A percentile compares a stretch with the other conserved stretches of the same genome.
phyloP scores from a whole-genome alignment of 2,113 vertebrate species.

The Macquaria ambigua region DNA sequence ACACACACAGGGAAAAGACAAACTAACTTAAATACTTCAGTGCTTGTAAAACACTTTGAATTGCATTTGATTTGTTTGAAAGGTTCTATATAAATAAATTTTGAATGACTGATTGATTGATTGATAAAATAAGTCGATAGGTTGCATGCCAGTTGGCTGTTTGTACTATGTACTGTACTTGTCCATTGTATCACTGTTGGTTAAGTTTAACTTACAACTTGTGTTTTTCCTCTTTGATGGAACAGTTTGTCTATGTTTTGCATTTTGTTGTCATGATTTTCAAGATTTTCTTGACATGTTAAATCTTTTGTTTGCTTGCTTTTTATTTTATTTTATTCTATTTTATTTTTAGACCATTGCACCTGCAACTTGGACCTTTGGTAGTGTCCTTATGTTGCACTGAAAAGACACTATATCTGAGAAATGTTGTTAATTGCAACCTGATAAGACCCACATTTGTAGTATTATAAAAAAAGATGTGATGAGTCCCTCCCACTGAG shows the following conservation, averaged over 20 bases:
- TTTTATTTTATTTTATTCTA: not conserved
- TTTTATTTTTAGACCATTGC: not conserved
- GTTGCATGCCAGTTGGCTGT: constrained; percentile 8
- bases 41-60: not conserved
- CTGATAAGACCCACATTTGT: not conserved
- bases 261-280: not conserved
- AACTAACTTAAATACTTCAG: constrained; percentile 30
- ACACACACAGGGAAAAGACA: constrained; percentile 19
- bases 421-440: not conserved
- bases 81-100: too few species aligned
- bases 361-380: not conserved
- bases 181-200: not conserved
- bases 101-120: too few species aligned
- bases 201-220: not conserved
- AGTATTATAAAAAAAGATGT: too few species aligned
- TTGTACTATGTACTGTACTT: not conserved
- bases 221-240: not conserved
- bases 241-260: not conserved
- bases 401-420: not conserved
- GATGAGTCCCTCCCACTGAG: not conserved
- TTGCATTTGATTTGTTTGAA: too few species aligned
- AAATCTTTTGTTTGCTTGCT: not conserved
- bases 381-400: not conserved
- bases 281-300: not conserved
- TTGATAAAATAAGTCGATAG: not conserved